Percentiles rank a stretch among this genome's conserved stretches.
Conservation (phyloP, 1,140 invertebrate genomes). For the Cylas formicarius region DNA sequence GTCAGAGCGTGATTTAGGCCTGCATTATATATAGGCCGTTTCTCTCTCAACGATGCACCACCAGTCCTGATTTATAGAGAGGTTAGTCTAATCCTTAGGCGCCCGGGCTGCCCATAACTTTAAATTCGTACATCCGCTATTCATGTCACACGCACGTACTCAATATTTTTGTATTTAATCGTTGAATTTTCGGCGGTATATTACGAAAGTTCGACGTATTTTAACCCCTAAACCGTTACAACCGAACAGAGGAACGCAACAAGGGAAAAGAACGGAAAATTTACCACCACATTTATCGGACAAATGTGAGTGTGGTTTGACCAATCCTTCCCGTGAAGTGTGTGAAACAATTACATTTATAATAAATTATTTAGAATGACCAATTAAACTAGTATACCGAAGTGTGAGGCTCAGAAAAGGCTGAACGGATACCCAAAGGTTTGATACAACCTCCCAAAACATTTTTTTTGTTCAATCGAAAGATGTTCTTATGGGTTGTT, state of each 20-base stretch:
- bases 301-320: no score
- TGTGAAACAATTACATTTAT: no score
- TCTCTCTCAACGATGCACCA: conserved; percentile 27
- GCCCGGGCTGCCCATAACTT: conserved; percentile 24
- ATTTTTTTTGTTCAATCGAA: no score
- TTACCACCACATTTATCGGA: no score
- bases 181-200: conserved; percentile 10
- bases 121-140: conserved; percentile 24
- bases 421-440: no score
- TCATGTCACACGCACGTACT: conserved; percentile 22
- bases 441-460: no score
- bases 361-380: no score
- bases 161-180: conserved; percentile 24
- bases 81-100: conserved; percentile 34
- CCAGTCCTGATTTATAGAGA: conserved; percentile 37
- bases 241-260: neutral
- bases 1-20: conserved; percentile 36
- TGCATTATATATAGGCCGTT: conserved; percentile 38
- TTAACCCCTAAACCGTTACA: neutral
- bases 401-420: no score
- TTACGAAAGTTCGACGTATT: neutral
- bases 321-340: no score
- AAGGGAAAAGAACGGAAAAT: no score
- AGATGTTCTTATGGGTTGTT: no score
- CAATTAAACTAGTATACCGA: no score